These are phyloP conservation scores for Torymus texanus DNA, from an alignment of 2,888 invertebrate genomes.

Conservation along the genomic window DNA sequence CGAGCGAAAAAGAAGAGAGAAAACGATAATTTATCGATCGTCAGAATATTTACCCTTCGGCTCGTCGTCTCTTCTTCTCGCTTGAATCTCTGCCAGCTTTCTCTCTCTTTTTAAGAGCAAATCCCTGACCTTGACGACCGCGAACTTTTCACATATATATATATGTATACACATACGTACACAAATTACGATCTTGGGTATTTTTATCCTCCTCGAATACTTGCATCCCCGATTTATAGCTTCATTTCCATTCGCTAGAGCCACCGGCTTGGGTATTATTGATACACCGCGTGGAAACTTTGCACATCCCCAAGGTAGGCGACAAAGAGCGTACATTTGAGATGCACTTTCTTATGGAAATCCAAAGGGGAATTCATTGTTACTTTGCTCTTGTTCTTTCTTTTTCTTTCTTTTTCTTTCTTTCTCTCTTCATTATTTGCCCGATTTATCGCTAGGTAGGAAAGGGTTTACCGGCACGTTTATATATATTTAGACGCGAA, in stretches of 20 bases:
- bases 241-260: constrained; percentile 15
- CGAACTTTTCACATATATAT: background rate
- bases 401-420: background rate
- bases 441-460: too few species aligned
- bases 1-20: too few species aligned
- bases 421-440: too few species aligned
- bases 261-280: too few species aligned
- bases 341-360: constrained; percentile 36
- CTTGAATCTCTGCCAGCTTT: background rate
- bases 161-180: background rate
- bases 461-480: too few species aligned
- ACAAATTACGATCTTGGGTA: background rate
- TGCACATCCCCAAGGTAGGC: too few species aligned
- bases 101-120: background rate
- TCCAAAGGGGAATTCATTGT: constrained; percentile 8
- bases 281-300: too few species aligned
- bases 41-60: background rate
- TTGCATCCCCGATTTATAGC: constrained; percentile 21
- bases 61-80: too few species aligned
- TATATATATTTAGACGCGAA: too few species aligned
- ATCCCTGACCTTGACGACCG: constrained; percentile 13
- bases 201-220: constrained; percentile 13
- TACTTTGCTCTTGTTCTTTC: background rate
- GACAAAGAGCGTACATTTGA: too few species aligned
- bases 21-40: background rate